Evolutionary conservation across 2,888 invertebrate genomes (phyloP).

Genomic region (Hydropsyche betteni): DNA sequence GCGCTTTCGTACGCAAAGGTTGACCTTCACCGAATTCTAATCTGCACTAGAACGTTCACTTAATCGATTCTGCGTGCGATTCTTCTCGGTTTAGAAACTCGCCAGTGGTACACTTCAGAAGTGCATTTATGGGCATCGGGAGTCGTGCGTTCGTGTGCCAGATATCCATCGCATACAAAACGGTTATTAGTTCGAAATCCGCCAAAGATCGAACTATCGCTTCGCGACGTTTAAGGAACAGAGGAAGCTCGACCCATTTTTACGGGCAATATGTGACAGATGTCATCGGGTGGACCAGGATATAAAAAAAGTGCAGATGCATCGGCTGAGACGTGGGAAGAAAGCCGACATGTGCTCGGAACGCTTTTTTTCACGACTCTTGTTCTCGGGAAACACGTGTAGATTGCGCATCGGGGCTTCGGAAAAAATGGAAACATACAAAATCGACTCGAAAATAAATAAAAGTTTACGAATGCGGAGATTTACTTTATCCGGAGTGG

Average conservation of each 20-base stretch:
- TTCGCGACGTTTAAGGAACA: background rate
- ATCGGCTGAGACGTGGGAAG: constrained; percentile 36
- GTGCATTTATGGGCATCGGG: constrained; percentile 23
- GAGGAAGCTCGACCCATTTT: constrained; percentile 28
- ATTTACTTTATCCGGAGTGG: no score
- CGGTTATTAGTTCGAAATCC: background rate
- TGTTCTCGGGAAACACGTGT: constrained; percentile 3
- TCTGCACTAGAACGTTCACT: constrained; percentile 18
- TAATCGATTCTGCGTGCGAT: constrained; percentile 24
- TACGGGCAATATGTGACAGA: constrained; percentile 20
- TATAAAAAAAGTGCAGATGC: constrained; percentile 36
- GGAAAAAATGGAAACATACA: no score
- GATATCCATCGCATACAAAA: background rate
- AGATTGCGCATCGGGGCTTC: background rate
- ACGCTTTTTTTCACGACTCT: constrained; percentile 9
- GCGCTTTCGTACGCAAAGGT: constrained; percentile 6
- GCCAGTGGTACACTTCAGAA: background rate
- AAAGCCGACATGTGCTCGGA: constrained; percentile 20
- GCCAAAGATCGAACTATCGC: background rate
- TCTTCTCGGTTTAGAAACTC: constrained; percentile 10
- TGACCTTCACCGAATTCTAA: constrained; percentile 21
- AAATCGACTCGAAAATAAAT: no score
- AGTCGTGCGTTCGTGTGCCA: background rate
- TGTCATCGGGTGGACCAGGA: constrained; percentile 2
- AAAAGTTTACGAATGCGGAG: no score